Percentiles rank a stretch among this genome's conserved stretches.
Evolutionary conservation across 2,113 vertebrate species (phyloP).

Genomic region (Solea solea): DNA sequence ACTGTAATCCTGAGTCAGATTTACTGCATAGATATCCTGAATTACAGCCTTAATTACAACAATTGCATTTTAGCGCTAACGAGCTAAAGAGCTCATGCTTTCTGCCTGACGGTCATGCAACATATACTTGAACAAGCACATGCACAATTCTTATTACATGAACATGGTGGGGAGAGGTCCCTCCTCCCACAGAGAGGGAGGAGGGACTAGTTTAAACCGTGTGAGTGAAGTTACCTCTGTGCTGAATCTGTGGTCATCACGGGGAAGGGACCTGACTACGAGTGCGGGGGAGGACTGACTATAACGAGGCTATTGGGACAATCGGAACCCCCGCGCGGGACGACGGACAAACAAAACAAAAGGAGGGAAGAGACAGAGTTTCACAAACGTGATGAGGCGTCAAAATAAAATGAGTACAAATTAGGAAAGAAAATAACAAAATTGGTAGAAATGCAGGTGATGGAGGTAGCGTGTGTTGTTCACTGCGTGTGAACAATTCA

Average conservation of each 20-base stretch:
- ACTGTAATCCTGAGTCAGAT: too few species aligned
- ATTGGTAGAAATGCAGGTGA: conserved; percentile 67
- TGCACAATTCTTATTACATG: not conserved
- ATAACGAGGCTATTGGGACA: conserved; percentile 74
- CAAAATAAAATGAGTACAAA: not conserved
- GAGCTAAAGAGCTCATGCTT: too few species aligned
- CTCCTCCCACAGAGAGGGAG: not conserved
- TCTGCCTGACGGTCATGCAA: too few species aligned
- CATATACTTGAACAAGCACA: too few species aligned
- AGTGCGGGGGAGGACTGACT: conserved; percentile 81
- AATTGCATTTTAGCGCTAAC: too few species aligned
- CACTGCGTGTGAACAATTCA: not conserved
- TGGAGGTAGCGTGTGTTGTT: conserved; percentile 21
- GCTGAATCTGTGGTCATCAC: conserved; percentile 92
- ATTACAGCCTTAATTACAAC: too few species aligned
- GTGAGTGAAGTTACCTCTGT: conserved; percentile 82
- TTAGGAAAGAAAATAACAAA: not conserved
- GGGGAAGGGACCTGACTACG: conserved; percentile 87
- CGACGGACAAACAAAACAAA: not conserved
- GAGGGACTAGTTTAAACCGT: not conserved
- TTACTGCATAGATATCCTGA: too few species aligned
- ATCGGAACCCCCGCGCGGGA: conserved; percentile 26
- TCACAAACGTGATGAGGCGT: not conserved
- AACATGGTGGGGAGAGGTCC: too few species aligned
- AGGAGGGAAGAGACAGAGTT: not conserved